These are phyloP conservation scores for Diacarnus erythraeanus DNA, from an alignment of 37 sponge, comb jelly and placozoan genomes.

Conservation along the genomic window DNA sequence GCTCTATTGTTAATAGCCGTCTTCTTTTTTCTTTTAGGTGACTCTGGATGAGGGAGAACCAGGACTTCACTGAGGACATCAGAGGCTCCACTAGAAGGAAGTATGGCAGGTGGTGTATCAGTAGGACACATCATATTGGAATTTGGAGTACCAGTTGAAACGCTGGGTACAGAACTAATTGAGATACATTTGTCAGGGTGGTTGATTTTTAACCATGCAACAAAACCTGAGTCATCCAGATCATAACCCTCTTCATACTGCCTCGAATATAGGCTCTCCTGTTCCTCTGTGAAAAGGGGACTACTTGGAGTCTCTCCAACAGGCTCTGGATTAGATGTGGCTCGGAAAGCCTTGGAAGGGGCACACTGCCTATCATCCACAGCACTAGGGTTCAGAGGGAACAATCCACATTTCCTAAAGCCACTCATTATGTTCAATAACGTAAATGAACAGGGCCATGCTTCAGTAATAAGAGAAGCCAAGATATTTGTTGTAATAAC, in stretches of 20 bases:
- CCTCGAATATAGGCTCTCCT: constrained; percentile 18
- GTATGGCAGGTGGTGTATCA: background rate
- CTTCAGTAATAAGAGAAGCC: constrained; percentile 44
- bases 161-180: background rate
- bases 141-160: background rate
- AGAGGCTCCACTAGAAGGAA: background rate
- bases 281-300: constrained; percentile 12
- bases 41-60: constrained; percentile 23
- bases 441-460: constrained; percentile 39
- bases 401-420: constrained; percentile 56
- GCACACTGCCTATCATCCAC: constrained; percentile 52
- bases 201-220: constrained; percentile 26
- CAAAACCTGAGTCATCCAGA: constrained; percentile 35
- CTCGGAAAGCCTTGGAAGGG: constrained; percentile 46
- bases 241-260: constrained; percentile 49
- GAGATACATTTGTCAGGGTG: constrained; percentile 30
- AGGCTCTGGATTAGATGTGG: background rate
- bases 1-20: constrained; percentile 28
- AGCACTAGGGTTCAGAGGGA: constrained; percentile 55
- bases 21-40: constrained; percentile 23
- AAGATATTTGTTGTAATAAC: constrained; percentile 47
- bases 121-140: background rate
- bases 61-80: constrained; percentile 20
- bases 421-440: constrained; percentile 56
- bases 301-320: background rate